Conservation (phyloP, 2,888 invertebrate species). For the Darwinula stevensoni region DNA sequence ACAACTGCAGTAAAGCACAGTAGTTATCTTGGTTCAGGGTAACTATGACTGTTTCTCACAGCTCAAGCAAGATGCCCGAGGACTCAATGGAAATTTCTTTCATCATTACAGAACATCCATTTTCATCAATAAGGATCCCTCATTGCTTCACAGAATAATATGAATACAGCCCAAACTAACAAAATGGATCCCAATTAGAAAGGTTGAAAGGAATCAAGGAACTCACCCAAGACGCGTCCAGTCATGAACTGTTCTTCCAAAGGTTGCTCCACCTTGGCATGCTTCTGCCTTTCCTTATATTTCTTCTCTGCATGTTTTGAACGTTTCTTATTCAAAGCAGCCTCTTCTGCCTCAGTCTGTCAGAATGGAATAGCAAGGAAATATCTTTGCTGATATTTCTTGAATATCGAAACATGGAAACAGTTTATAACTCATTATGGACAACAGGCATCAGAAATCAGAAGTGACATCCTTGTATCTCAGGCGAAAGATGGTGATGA, state of each 20-base stretch:
- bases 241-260: constrained; percentile 91
- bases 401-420: not conserved
- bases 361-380: constrained; percentile 12
- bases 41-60: constrained; percentile 45
- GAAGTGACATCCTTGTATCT: too few relatives aligned
- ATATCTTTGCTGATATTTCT: constrained; percentile 1
- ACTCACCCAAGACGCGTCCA: constrained; percentile 68
- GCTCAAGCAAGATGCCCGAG: not conserved
- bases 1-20: not conserved
- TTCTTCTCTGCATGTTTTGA: constrained; percentile 76
- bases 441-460: not conserved
- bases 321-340: constrained; percentile 68
- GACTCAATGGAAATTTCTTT: not conserved
- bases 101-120: too few relatives aligned
- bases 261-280: constrained; percentile 70
- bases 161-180: too few relatives aligned
- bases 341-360: constrained; percentile 77
- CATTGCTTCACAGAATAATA: too few relatives aligned
- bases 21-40: constrained; percentile 35
- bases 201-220: too few relatives aligned
- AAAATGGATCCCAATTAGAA: too few relatives aligned
- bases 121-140: too few relatives aligned
- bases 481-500: constrained; percentile 15
- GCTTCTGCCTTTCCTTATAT: constrained; percentile 67
- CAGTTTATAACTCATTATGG: not conserved